Conservation (phyloP, 2,888 invertebrate genomes). For the Holacanthella duospinosa region DNA sequence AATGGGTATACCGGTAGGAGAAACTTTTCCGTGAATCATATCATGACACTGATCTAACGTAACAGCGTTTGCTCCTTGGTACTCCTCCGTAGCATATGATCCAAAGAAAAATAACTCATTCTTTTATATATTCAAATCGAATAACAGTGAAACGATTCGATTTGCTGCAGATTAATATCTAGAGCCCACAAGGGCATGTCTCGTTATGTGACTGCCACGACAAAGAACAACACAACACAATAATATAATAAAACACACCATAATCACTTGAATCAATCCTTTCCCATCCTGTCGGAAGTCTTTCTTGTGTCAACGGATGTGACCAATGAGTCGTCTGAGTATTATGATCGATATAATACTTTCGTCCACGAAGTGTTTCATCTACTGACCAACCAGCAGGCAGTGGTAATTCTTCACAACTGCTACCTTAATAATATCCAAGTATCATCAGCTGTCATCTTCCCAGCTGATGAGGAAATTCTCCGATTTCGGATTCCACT, state of each 20-base stretch:
- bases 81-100: too few relatives aligned
- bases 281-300: slow-evolving; percentile 92
- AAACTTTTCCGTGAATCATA: too few relatives aligned
- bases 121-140: too few relatives aligned
- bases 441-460: slow-evolving; percentile 88
- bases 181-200: too few relatives aligned
- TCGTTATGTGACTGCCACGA: slow-evolving; percentile 68
- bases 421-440: too few relatives aligned
- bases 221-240: slow-evolving; percentile 50
- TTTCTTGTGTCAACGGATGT: slow-evolving; percentile 87
- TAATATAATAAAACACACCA: slow-evolving; percentile 93
- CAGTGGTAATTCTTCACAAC: slow-evolving; percentile 64
- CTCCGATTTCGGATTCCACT: slow-evolving; percentile 72
- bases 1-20: too few relatives aligned
- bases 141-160: too few relatives aligned
- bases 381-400: slow-evolving; percentile 98
- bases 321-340: slow-evolving; percentile 99
- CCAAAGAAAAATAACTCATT: too few relatives aligned
- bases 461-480: slow-evolving; percentile 76
- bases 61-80: too few relatives aligned
- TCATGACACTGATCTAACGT: too few relatives aligned
- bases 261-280: slow-evolving; percentile 86
- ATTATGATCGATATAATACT: slow-evolving; percentile 97
- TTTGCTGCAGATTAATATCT: too few relatives aligned
- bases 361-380: slow-evolving; percentile 82